Conservation (phyloP, 2,888 invertebrate genomes). For the Girardia tigrina region DNA sequence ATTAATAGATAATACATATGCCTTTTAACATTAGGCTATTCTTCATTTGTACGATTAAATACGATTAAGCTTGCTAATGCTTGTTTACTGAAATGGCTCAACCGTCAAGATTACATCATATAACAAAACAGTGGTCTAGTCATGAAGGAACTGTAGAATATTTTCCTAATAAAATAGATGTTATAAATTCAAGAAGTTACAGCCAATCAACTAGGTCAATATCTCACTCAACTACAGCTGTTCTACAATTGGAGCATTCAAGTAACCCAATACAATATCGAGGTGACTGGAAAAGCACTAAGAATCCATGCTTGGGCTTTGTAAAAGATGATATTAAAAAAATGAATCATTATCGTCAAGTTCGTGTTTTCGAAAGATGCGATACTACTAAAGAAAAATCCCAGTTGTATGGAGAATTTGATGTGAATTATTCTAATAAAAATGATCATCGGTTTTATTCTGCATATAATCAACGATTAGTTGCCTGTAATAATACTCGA, state of each 20-base stretch:
- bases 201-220: constrained; percentile 8
- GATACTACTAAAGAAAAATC: constrained; percentile 14
- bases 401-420: not conserved
- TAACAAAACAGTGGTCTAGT: constrained; percentile 7
- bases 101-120: not conserved
- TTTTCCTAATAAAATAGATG: not conserved
- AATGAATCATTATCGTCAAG: constrained; percentile 7
- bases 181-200: not conserved
- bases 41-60: no score
- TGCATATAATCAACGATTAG: constrained; percentile 4
- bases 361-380: not conserved
- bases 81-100: not conserved
- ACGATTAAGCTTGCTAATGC: not conserved
- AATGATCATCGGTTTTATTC: constrained; percentile 14
- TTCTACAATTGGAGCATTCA: constrained; percentile 15
- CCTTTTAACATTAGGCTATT: no score
- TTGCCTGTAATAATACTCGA: not conserved
- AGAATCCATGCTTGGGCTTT: not conserved
- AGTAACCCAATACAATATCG: constrained; percentile 18
- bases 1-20: not conserved
- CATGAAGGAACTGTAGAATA: constrained; percentile 14
- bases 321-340: not conserved
- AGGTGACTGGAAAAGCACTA: constrained; percentile 23
- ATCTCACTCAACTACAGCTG: not conserved
- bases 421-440: not conserved